A percentile compares a stretch with the other conserved stretches of the same genome.
Conservation (phyloP, 1,140 invertebrate genomes). For the Littorina saxatilis region DNA sequence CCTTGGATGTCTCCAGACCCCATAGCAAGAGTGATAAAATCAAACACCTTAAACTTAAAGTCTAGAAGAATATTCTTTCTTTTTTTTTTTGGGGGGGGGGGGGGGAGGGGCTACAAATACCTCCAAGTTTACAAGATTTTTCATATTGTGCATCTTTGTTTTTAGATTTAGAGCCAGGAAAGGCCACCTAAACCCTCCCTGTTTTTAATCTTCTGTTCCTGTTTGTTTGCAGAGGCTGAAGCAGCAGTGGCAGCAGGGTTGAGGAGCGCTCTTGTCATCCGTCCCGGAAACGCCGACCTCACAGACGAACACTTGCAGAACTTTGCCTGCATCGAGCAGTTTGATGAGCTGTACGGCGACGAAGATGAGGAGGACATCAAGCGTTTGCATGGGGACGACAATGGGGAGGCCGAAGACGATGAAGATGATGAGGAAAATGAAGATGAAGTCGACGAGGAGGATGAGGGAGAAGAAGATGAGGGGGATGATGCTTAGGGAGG, state of each 20-base stretch:
- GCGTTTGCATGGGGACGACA: conserved; percentile 55
- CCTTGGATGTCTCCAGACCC: too few species aligned
- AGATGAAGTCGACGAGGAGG: conserved; percentile 52
- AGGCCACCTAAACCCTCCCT: too few species aligned
- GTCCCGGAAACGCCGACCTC: conserved; percentile 86
- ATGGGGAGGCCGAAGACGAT: conserved; percentile 54
- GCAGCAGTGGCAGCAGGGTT: conserved; percentile 87
- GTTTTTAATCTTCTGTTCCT: too few species aligned
- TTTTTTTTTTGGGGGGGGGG: too few species aligned
- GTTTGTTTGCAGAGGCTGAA: conserved; percentile 82
- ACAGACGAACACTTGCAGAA: conserved; percentile 79
- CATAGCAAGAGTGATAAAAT: too few species aligned
- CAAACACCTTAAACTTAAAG: too few species aligned
- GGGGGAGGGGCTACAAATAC: too few species aligned
- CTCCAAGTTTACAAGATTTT: too few species aligned
- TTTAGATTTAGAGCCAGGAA: too few species aligned
- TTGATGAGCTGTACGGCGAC: conserved; percentile 74
- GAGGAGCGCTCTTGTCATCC: conserved; percentile 81
- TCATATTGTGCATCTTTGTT: too few species aligned
- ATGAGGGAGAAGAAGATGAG: conserved; percentile 47
- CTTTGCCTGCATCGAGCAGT: conserved; percentile 80
- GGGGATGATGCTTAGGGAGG: conserved; percentile 39
- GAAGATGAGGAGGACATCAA: conserved; percentile 66
- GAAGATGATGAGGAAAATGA: conserved; percentile 49
- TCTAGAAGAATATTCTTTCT: too few species aligned